Evolutionary conservation across 2,113 vertebrate genomes (phyloP).

Genomic region (rat (Rattus norvegicus)): DNA sequence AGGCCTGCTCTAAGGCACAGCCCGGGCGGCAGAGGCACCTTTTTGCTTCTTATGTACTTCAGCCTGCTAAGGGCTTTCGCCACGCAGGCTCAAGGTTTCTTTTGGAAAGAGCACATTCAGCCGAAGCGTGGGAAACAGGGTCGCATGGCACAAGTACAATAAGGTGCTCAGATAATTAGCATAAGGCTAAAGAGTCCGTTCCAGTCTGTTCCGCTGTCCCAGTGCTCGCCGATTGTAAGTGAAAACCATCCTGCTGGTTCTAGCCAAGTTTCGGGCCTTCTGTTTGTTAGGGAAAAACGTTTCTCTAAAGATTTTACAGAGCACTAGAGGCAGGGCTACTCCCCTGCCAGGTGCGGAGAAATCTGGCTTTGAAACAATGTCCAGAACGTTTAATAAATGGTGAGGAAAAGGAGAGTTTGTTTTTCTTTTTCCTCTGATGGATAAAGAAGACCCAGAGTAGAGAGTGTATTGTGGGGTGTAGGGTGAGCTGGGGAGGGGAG

Average conservation of each 20-base stretch:
- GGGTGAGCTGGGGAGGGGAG: neutral
- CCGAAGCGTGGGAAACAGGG: constrained; percentile 56
- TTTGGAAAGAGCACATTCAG: constrained; percentile 45
- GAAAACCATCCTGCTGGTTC: constrained; percentile 62
- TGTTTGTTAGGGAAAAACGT: neutral
- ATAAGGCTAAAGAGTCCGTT: constrained; percentile 64
- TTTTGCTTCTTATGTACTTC: neutral
- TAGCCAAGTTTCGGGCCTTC: constrained; percentile 69
- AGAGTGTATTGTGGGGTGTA: neutral
- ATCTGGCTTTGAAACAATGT: constrained; percentile 60
- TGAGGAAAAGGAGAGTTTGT: neutral
- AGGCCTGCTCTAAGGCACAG: neutral
- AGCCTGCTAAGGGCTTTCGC: neutral
- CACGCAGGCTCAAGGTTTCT: neutral
- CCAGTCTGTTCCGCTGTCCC: constrained; percentile 58
- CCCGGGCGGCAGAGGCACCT: neutral
- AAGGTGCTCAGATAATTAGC: constrained; percentile 50
- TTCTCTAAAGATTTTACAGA: constrained; percentile 61
- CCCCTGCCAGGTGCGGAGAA: constrained; percentile 63
- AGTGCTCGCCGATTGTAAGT: constrained; percentile 54
- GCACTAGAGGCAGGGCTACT: constrained; percentile 38
- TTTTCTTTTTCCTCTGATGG: neutral
- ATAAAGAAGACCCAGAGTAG: neutral
- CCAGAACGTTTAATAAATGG: constrained; percentile 30
- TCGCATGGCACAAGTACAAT: constrained; percentile 37